A percentile compares a stretch with the other conserved stretches of the same genome.
phyloP scores from a whole-genome alignment of 2,888 invertebrate genomes.

The Lathronympha strigana region DNA sequence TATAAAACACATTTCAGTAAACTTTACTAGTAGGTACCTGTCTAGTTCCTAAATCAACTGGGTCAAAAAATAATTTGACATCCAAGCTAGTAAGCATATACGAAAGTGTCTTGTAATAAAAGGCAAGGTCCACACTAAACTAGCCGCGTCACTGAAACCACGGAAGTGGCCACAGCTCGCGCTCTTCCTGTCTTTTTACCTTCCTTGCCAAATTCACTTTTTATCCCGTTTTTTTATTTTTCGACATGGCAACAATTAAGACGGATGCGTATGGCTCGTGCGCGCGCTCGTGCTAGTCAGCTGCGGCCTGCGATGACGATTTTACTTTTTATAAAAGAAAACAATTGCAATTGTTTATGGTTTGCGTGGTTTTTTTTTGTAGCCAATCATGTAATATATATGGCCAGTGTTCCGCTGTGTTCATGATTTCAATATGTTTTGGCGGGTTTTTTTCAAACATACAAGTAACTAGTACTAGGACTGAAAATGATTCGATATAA shows the following conservation, averaged over 20 bases:
- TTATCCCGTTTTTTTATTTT: constrained; percentile 66
- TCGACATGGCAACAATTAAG: constrained; percentile 60
- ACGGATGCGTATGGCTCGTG: constrained; percentile 74
- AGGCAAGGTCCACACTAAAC: constrained; percentile 55
- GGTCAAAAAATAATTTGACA: too few species aligned
- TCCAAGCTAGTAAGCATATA: not conserved
- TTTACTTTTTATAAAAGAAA: constrained; percentile 58
- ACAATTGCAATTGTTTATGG: constrained; percentile 46
- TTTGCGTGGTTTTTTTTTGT: constrained; percentile 43
- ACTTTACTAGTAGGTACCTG: too few species aligned
- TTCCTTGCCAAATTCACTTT: constrained; percentile 74
- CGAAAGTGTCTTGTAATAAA: not conserved
- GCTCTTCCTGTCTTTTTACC: constrained; percentile 78
- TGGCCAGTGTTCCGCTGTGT: too few species aligned
- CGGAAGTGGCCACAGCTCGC: constrained; percentile 78
- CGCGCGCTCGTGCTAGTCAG: constrained; percentile 57
- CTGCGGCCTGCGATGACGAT: constrained; percentile 61
- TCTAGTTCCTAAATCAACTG: too few species aligned
- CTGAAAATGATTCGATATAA: too few species aligned
- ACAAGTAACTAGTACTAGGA: too few species aligned
- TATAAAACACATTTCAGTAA: too few species aligned
- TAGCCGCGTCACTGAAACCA: constrained; percentile 56
- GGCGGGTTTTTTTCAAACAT: too few species aligned
- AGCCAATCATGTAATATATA: not conserved
- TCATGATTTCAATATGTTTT: too few species aligned